Evolutionary conservation across 2,888 invertebrate genomes (phyloP), one percentile per base, ranked within the genome.

Genomic region (Zygaena filipendulae): DNA sequence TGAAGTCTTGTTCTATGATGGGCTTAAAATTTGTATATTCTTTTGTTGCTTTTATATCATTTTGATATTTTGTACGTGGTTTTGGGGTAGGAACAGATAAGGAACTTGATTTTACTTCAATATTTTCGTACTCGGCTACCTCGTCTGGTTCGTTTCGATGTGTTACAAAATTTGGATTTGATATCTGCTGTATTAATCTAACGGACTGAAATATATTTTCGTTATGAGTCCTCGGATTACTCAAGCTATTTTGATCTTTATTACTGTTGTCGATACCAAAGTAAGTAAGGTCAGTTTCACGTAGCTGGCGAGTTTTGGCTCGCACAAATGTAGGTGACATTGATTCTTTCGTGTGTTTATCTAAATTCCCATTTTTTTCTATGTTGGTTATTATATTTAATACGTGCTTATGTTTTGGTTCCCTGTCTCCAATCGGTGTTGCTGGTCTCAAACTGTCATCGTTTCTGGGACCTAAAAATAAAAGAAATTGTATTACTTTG

Each of bases 211-310:
- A 68, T 40, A 66, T 54, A 38, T 68, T 58, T 23, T 69, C 61
- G 25, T 45, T 47, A 25, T 53, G 49, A 29, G 59, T 54, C 25
- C 47, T 52, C 32, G 42, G 38, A 29, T 41, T 43, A 11, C 41
- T 32, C 18, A 35, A 33, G 22, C 30, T 35, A 13, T 27, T 13
- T 13, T 10, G 26, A 2, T 9, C 19, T 8, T 28, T 10, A 7
- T 29, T 10, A 13, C n/a, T 30, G 21, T 54, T 51, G 25, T 53
- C 48, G 10, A 71, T 46, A 13, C 85, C 85, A 43, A 85, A 85
- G 48, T 82, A 85, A 33, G 83, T 82, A 24, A 85, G 61, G 45
- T 85, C 85, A 38, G 82, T 84, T 23, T 83, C 81, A 34, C 82
- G 69, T 21, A 85, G 59, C 53, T 83, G 77, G 39, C 85, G 64